Evolutionary conservation across 1,140 invertebrate species (phyloP).

Genomic region (Ostrea denselamellosa): DNA sequence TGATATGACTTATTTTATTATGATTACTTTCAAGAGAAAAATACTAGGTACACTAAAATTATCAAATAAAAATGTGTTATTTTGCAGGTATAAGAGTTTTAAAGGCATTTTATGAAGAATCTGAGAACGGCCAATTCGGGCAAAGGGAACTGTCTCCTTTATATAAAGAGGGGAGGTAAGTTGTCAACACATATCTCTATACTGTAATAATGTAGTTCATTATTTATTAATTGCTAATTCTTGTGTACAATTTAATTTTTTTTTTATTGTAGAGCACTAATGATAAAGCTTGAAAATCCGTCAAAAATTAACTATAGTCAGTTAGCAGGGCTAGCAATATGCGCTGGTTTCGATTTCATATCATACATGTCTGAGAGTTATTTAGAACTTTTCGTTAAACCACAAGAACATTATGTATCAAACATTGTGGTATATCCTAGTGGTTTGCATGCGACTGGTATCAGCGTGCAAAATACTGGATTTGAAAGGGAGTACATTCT

Average conservation of each 20-base stretch:
- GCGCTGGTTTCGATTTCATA: background rate
- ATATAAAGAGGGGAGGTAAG: background rate
- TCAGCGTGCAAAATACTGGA: background rate
- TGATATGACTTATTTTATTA: background rate
- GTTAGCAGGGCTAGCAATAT: background rate
- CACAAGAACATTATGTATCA: background rate
- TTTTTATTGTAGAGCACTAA: background rate
- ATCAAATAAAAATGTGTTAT: background rate
- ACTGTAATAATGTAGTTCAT: no score
- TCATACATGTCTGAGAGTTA: background rate
- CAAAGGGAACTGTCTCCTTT: background rate
- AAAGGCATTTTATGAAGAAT: background rate
- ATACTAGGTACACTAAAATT: no score
- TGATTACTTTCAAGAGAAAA: no score
- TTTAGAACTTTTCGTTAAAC: background rate
- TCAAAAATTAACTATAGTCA: background rate
- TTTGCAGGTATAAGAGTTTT: background rate
- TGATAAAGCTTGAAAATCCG: background rate
- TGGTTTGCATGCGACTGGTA: background rate
- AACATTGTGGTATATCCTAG: background rate
- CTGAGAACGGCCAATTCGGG: background rate
- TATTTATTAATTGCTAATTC: no score
- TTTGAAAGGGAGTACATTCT: constrained; percentile 6
- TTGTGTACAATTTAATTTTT: background rate
- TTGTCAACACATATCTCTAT: background rate